A percentile compares a stretch with the other conserved stretches of the same genome.
Evolutionary conservation across 2,888 invertebrate genomes (phyloP).

Genomic region (Amiota communis): DNA sequence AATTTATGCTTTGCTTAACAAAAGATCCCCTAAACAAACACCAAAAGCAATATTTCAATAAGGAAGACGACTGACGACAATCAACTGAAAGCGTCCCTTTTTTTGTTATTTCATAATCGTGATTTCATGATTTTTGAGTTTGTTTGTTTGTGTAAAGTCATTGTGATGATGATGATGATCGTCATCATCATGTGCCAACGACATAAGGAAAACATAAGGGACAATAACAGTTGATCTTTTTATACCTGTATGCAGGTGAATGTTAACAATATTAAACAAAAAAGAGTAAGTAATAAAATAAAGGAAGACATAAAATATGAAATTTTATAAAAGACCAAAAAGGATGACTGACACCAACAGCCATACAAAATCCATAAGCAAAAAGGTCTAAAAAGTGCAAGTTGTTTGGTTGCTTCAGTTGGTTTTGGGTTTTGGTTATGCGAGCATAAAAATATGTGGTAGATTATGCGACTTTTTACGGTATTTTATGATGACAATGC

Average conservation of each 20-base stretch:
- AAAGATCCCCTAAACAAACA: background rate
- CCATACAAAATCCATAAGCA: background rate
- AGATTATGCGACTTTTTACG: constrained; percentile 32
- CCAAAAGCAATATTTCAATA: background rate
- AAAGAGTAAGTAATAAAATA: background rate
- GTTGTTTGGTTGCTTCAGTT: background rate
- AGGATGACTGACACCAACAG: background rate
- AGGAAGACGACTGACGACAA: too few relatives aligned
- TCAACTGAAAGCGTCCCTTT: too few relatives aligned
- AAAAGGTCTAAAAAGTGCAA: background rate
- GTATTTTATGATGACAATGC: constrained; percentile 53
- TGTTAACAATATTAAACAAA: constrained; percentile 26
- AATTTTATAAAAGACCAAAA: background rate
- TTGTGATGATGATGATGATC: too few relatives aligned
- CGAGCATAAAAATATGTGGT: constrained; percentile 4
- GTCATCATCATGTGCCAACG: background rate
- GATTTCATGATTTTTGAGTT: too few relatives aligned
- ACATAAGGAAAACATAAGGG: constrained; percentile 24
- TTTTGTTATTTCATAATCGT: too few relatives aligned
- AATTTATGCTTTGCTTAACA: background rate
- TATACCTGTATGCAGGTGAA: constrained; percentile 26
- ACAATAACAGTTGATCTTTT: background rate
- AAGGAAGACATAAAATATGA: background rate
- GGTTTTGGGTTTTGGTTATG: background rate
- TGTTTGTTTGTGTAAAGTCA: constrained; percentile 18